Conservation (phyloP, 2,888 invertebrate species). For the Cantharis lateralis region DNA sequence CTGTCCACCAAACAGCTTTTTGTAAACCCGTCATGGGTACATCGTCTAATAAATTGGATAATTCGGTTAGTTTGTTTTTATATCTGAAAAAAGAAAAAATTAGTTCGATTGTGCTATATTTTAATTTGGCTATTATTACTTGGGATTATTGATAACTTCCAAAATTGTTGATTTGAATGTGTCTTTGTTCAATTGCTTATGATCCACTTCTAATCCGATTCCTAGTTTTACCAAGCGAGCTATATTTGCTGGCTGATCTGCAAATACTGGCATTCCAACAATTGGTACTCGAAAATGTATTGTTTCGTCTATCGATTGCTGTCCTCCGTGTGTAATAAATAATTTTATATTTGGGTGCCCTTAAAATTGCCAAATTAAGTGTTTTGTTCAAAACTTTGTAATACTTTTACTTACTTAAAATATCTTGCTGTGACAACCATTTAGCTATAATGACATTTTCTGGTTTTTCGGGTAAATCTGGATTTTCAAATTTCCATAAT, state of each 20-base stretch:
- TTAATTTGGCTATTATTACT: slow-evolving; percentile 8
- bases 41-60: slow-evolving; percentile 35
- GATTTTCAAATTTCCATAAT: slow-evolving; percentile 56
- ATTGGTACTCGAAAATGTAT: slow-evolving; percentile 53
- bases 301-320: slow-evolving; percentile 56
- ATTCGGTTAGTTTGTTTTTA: slow-evolving; percentile 27
- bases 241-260: slow-evolving; percentile 54
- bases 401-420: slow-evolving; percentile 44
- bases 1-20: slow-evolving; percentile 43
- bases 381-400: neutral
- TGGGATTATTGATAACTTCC: slow-evolving; percentile 29
- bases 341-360: slow-evolving; percentile 56
- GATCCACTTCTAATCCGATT: slow-evolving; percentile 47
- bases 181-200: slow-evolving; percentile 43
- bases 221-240: slow-evolving; percentile 27
- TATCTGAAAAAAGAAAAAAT: slow-evolving; percentile 35
- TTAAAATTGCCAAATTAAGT: neutral
- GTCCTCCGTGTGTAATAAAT: slow-evolving; percentile 57
- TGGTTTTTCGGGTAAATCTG: slow-evolving; percentile 43
- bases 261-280: slow-evolving; percentile 53
- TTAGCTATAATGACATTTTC: slow-evolving; percentile 52
- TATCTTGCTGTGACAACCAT: slow-evolving; percentile 55
- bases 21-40: slow-evolving; percentile 41
- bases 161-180: slow-evolving; percentile 43
- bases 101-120: neutral